Base-by-base conservation (phyloP, 2,797 vertebrate species). In the Arremon aurantiirostris region DNA sequence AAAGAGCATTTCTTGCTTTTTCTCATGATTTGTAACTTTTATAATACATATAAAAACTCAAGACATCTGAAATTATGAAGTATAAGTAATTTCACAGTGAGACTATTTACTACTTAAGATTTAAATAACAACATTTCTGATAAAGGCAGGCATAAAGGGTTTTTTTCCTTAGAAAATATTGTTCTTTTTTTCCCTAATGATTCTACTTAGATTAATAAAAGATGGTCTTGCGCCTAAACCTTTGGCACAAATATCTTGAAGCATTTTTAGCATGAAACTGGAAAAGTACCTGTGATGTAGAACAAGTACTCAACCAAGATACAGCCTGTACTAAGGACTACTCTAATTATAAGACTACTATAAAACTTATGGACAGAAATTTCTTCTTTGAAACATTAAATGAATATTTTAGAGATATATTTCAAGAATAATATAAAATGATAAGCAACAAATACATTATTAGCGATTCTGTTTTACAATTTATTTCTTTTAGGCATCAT, bases 401-500 rank as follows among this genome's bases (percentile, higher is more conserved):
- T 86, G 0, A 49, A 12, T 26, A 41, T n/a, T 84, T 93, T 24
- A 30, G 42, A 65, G 68, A 41, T 34, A 13, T 71, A 44, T 63
- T 65, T 95, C 37, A 84, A 44, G 28, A 30, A 5, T 42, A 71
- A 60, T 27, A 18, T 11, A 82, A 71, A 69, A 86, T 57, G 1
- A 68, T 56, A 13, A 70, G 32, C 46, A 81, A 52, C 30, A 49
- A 72, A 76, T 9, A 32, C 2, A 20, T 39, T 18, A 49, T 63
- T 91, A 90, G 89, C 1, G 7, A 17, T 57, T 64, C 18, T 23
- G 5, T 72, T 79, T 14, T 85, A 34, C 19, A 20, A 70, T 94
- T 95, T 95, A 4, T 95, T 94, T 96, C 15, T 82, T 90, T 49
- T 95, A 99, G 99, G 99, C 30, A 98, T 99, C 89, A 99, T 99